These are phyloP conservation scores for Exaiptasia diaphana DNA, from an alignment of 64 coral and sea anemone genomes.

Conservation along the genomic window DNA sequence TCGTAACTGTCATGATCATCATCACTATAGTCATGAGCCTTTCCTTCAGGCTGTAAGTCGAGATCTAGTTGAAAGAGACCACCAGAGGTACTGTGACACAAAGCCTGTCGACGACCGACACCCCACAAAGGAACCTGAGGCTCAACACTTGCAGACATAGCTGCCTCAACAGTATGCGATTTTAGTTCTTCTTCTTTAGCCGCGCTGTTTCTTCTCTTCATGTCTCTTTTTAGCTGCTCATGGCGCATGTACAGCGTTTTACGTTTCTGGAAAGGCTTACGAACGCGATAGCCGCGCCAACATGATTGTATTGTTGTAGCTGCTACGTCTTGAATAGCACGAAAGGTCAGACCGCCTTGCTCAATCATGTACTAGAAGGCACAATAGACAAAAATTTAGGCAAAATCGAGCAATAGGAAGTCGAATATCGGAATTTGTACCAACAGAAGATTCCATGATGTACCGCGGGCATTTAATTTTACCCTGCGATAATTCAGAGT, in stretches of 20 bases:
- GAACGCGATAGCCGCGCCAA: constrained; percentile 59
- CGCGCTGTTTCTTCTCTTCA: not conserved
- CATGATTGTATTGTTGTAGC: constrained; percentile 68
- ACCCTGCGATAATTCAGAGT: too few species aligned
- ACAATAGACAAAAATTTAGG: not conserved
- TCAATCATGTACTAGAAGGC: constrained; percentile 71
- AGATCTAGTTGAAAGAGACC: too few species aligned
- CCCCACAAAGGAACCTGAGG: too few species aligned
- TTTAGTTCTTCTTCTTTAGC: not conserved
- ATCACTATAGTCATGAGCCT: too few species aligned
- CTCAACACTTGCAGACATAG: too few species aligned
- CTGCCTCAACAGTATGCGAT: too few species aligned
- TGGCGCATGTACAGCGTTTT: constrained; percentile 63
- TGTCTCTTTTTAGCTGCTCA: constrained; percentile 46
- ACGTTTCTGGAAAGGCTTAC: constrained; percentile 62
- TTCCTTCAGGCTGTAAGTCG: too few species aligned
- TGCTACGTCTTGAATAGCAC: constrained; percentile 74
- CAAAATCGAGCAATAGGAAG: not conserved
- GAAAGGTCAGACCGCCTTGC: constrained; percentile 74
- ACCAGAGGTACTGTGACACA: too few species aligned
- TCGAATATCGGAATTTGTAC: not conserved
- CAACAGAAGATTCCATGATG: too few species aligned
- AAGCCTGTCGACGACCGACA: too few species aligned
- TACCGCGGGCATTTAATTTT: too few species aligned
- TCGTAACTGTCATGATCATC: too few species aligned